Base-by-base conservation (phyloP, 2,113 vertebrate genomes). In the Cricetomys ansorgei region DNA sequence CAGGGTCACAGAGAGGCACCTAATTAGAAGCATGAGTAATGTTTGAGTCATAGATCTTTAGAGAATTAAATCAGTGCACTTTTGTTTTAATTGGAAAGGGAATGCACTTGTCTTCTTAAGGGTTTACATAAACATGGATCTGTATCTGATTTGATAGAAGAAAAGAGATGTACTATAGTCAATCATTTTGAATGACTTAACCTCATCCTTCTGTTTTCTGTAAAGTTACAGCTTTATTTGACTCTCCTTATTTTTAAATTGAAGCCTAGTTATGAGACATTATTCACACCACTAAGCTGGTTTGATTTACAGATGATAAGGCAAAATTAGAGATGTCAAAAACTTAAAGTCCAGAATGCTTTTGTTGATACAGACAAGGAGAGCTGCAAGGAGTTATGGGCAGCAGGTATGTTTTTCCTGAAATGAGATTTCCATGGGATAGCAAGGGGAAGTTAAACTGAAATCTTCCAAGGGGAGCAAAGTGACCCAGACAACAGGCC, bases 21-120 rank as follows among this genome's bases (percentile, higher is more conserved):
- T 89, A 90, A 29, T 92, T 94, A 97, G 91, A 95, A 69, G 91
- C 48, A 19, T 96, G 96, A 97, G 93, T 81, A 97, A 96, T 92
- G 77, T 53, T 96, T 97, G 94, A 97, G 91, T 97, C 93, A 97
- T 34, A 89, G 59, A 93, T 97, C 80, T 96, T 86, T 92, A 89
- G 86, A 95, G 95, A 95, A 96, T 95, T 92, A 75, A 92, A 73
- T 97, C 85, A 77, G 85, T 45, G 6, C 37, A 43, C 27, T 25
- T 48, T 69, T 91, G 70, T 88, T 80, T 77, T 84, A 84, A 69
- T 87, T 69, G 72, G 89, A 93, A 95, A 64, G 6, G 43, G 57
- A 96, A 88, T 62, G 23, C 57, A 59, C 79, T 95, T 65, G 59
- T 86, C 76, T 59, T 86, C 57, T 91, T 84, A 81, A 93, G 92